Conservation (phyloP, 1,140 invertebrate genomes). For the Trachymyrmex cornetzi region DNA sequence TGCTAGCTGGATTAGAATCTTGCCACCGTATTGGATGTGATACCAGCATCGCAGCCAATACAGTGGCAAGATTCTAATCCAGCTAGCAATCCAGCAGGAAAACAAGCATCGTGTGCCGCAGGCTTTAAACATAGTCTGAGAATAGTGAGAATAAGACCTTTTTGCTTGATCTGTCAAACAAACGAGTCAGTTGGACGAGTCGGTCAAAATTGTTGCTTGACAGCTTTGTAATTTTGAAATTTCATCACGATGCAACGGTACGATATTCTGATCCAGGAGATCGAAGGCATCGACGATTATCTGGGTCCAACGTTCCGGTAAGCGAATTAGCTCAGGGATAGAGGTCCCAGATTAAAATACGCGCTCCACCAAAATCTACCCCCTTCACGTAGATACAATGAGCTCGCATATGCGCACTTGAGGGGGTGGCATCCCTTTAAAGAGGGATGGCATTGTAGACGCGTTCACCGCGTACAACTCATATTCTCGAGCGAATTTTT, state of each 20-base stretch:
- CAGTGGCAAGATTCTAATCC: too few relatives aligned
- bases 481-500: constrained; percentile 18
- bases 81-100: too few relatives aligned
- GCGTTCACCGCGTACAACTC: constrained; percentile 4
- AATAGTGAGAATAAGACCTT: too few relatives aligned
- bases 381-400: constrained; percentile 82
- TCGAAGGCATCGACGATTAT: constrained; percentile 96
- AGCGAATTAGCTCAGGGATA: not conserved
- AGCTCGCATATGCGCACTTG: constrained; percentile 81
- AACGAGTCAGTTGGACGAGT: too few relatives aligned
- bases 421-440: constrained; percentile 66
- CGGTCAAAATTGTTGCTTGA: not conserved
- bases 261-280: constrained; percentile 93
- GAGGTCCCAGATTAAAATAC: constrained; percentile 68
- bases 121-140: too few relatives aligned
- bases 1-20: too few relatives aligned
- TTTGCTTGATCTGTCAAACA: too few relatives aligned
- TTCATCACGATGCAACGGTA: constrained; percentile 84
- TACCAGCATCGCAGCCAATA: too few relatives aligned
- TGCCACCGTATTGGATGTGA: too few relatives aligned
- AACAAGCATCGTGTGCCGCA: too few relatives aligned
- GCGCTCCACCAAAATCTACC: constrained; percentile 73
- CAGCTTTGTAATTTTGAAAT: not conserved
- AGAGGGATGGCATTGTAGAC: constrained; percentile 26
- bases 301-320: constrained; percentile 95